phyloP scores from a whole-genome alignment of 2,113 vertebrate genomes.

The Cryptotis parvus region DNA sequence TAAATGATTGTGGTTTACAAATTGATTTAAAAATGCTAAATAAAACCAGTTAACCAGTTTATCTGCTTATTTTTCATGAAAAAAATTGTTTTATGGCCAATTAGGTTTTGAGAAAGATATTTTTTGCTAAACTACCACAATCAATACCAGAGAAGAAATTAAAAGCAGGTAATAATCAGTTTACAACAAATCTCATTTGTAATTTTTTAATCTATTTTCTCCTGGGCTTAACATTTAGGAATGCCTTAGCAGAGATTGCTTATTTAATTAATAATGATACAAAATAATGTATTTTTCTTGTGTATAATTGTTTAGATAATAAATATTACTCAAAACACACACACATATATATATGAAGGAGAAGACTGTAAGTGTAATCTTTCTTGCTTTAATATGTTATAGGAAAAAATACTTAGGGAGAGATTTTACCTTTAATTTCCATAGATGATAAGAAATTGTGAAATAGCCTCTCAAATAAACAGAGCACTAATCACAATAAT shows the following conservation, averaged over 20 bases:
- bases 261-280: not conserved
- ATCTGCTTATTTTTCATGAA: not conserved
- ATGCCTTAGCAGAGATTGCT: not conserved
- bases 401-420: not conserved
- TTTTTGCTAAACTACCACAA: not conserved
- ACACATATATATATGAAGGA: too few relatives aligned
- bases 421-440: not conserved
- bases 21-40: not conserved
- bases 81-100: not conserved
- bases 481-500: not conserved
- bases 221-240: not conserved
- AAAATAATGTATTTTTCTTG: not conserved
- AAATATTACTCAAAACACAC: not conserved
- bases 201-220: not conserved
- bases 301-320: not conserved
- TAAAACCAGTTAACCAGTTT: not conserved
- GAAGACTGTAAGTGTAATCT: not conserved
- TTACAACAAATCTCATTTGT: not conserved
- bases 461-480: not conserved
- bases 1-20: too few relatives aligned
- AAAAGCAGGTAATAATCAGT: not conserved
- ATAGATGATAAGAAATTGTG: not conserved
- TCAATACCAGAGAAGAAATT: not conserved
- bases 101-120: not conserved
- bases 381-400: not conserved